A percentile compares a stretch with the other conserved stretches of the same genome.
Conservation (phyloP, 2,113 vertebrate species). For the Crotalus helleri region DNA sequence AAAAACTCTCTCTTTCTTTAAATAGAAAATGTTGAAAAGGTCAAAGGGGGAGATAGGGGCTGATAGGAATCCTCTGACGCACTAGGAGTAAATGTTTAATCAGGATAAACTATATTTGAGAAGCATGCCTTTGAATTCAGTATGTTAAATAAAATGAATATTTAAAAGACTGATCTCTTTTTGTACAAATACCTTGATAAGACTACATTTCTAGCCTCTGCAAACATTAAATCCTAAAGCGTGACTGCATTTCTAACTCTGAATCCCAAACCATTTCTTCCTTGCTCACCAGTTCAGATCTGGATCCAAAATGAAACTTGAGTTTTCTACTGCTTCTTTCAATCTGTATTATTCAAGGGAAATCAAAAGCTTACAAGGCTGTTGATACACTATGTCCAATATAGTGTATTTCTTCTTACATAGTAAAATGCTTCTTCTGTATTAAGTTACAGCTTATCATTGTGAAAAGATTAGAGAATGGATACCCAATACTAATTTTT, state of each 20-base stretch:
- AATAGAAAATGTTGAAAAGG: neutral
- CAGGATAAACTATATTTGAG: constrained; percentile 5
- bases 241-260: neutral
- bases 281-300: neutral
- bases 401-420: neutral
- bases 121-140: constrained; percentile 4
- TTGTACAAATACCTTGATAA: neutral
- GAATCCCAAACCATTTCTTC: neutral
- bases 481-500: neutral
- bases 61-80: neutral
- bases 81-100: neutral
- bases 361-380: neutral
- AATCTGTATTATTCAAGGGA: neutral
- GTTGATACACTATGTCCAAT: neutral
- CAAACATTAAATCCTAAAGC: neutral
- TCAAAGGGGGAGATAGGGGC: neutral
- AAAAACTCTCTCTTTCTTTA: constrained; percentile 1
- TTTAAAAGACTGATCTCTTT: neutral
- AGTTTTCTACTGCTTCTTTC: neutral
- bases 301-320: neutral
- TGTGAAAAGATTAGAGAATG: neutral
- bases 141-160: neutral
- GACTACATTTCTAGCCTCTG: neutral
- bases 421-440: neutral
- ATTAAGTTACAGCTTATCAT: neutral